Evolutionary conservation across 2,888 invertebrate species (phyloP), one percentile per base, ranked within the genome.

Genomic region (Rhagium mordax): DNA sequence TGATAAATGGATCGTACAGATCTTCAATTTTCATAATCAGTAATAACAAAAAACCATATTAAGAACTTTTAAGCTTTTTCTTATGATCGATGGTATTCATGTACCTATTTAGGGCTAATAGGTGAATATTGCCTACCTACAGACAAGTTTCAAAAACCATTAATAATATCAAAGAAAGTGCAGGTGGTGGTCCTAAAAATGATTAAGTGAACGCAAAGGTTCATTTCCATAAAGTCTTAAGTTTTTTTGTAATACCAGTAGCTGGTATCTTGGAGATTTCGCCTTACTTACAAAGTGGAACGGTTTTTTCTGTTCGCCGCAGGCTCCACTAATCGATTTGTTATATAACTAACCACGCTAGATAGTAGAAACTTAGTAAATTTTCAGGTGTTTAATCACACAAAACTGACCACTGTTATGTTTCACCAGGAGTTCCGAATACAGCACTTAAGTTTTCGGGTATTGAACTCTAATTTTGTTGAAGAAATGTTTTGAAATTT

Each of bases 251-350:
- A 73, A 73, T 24, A 66, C 73, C 55, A 73, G 75, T 73, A 73
- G 73, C 72, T 48, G 71, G 48, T 70, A 65, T 57, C 66, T 68
- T 71, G 64, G 62, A 70, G 72, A 74, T 79, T 77, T 78, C 75
- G 78, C 72, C 71, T 76, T 72, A 76, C 73, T 79, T 77, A 77
- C 70, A 73, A 75, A 75, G 76, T 77, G 79, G 78, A 77, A 79
- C 79, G 79, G 67, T 70, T 76, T 82, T 82, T 81, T 74, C 41
- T 41, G 72, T 64, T 74, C 72, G 76, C 78, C 71, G 77, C 77
- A 66, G 64, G 72, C 75, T 77, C 77, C 76, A 77, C 76, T 73
- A 80, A 82, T 81, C 81, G 78, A 82, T 81, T 81, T 76, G 80
- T 81, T 81, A 79, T 79, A 75, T 81, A 80, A 81, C 77, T 76